Base-by-base conservation (phyloP, 2,113 vertebrate species). In the Albula goreensis region DNA sequence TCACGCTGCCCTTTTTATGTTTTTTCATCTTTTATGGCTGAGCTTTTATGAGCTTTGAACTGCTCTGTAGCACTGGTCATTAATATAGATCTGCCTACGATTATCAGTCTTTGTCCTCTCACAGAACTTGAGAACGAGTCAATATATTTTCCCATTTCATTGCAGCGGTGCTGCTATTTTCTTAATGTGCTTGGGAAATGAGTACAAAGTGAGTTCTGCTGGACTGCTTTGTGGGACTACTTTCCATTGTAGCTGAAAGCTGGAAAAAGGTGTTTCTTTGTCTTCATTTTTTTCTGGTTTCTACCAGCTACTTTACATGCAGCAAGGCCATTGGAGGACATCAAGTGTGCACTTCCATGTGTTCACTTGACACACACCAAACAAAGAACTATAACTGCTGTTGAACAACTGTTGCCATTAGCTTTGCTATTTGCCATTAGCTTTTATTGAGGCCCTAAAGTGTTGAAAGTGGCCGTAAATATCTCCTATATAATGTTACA, bases 21-120 rank as follows among this genome's bases (percentile, higher is more conserved):
- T 1, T 63, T 41, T 83, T 15, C 15, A 2, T 53, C 51, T 53
- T 83, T 48, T 60, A 49, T 10, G 50, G 17, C 11, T 7, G 51
- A 50, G 80, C 50, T 81, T 84, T 84, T 77, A 84, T 84, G 31
- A 74, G 66, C 31, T 25, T 74, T 84, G 83, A 77, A 84, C 52
- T 63, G 83, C 19, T 50, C n/a, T 19, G 51, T 77, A 77, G 22
- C 83, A 50, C 25, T 77, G 83, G 17, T 49, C 83, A 84, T 84
- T 84, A 84, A 84, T 50, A 77, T 77, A 51, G 60, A 49, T 66
- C 57, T 83, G 56, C 48, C 48, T 31, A 19, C 15, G 13, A 63
- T 84, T 49, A 84, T 51, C 3, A 49, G 66, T 5, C 63, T 84
- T 50, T 83, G 60, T 49, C 51, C 56, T 15, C 83, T 50, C 22